These are phyloP conservation scores for Pseudotriccus pelzelni DNA, from an alignment of 2,797 vertebrate genomes.

Conservation along the genomic window DNA sequence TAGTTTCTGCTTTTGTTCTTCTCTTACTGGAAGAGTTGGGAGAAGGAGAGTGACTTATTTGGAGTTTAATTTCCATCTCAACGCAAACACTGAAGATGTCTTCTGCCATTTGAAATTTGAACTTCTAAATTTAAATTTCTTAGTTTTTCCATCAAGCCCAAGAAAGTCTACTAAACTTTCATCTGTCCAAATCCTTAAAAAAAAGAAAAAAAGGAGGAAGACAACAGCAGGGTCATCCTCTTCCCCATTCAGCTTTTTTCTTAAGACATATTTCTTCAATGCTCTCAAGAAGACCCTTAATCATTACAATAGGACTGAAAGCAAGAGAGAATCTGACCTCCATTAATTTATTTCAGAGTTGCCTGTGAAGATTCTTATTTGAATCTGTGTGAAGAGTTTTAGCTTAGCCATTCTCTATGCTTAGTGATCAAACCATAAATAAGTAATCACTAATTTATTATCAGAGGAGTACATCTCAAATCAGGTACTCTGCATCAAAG, in stretches of 20 bases:
- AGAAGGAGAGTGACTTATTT: not conserved
- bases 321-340: not conserved
- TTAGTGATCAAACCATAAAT: not conserved
- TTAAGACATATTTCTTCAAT: not conserved
- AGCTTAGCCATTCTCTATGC: not conserved
- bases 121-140: not conserved
- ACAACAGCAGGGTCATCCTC: not conserved
- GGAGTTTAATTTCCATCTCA: not conserved
- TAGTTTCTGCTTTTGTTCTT: not conserved
- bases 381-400: not conserved
- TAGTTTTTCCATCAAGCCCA: not conserved
- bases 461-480: not conserved
- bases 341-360: not conserved
- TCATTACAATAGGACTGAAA: not conserved
- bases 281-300: not conserved
- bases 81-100: no score
- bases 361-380: not conserved
- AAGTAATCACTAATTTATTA: not conserved
- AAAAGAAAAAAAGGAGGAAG: not conserved
- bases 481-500: not conserved
- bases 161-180: not conserved
- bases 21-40: not conserved
- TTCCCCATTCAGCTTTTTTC: not conserved
- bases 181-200: not conserved
- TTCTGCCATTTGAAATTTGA: not conserved